phyloP scores from a whole-genome alignment of 2,113 vertebrate species.

The Beaufortia kweichowensis region DNA sequence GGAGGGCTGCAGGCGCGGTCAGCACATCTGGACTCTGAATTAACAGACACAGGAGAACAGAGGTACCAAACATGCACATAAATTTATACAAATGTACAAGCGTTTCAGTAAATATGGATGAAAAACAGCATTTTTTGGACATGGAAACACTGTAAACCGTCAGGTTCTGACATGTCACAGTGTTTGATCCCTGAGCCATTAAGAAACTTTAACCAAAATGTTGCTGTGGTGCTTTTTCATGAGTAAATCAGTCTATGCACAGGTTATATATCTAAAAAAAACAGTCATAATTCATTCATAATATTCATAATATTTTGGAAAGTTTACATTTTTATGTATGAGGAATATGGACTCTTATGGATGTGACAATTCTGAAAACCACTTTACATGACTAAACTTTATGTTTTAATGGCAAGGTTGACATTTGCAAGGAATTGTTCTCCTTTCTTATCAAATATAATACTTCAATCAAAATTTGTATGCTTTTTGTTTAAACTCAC shows the following conservation, averaged over 20 bases:
- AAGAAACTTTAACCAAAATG: background rate
- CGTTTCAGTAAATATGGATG: background rate
- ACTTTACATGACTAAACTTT: too few relatives aligned
- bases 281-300: too few relatives aligned
- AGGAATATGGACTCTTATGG: too few relatives aligned
- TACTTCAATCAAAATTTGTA: too few relatives aligned
- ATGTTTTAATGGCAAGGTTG: too few relatives aligned
- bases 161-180: slow-evolving; percentile 23
- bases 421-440: too few relatives aligned
- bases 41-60: background rate
- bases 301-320: too few relatives aligned
- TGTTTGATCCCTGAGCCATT: slow-evolving; percentile 25
- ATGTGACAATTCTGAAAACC: too few relatives aligned
- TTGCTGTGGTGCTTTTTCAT: background rate
- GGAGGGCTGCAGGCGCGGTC: slow-evolving; percentile 83
- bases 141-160: slow-evolving; percentile 15
- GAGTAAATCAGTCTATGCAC: too few relatives aligned
- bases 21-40: slow-evolving; percentile 74
- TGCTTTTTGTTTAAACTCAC: slow-evolving; percentile 52
- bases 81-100: background rate
- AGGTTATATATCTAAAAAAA: too few relatives aligned
- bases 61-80: background rate
- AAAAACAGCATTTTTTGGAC: slow-evolving; percentile 7
- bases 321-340: too few relatives aligned
- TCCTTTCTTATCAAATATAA: too few relatives aligned